Conservation (phyloP, 2,797 vertebrate species). For the Menidia menidia region DNA sequence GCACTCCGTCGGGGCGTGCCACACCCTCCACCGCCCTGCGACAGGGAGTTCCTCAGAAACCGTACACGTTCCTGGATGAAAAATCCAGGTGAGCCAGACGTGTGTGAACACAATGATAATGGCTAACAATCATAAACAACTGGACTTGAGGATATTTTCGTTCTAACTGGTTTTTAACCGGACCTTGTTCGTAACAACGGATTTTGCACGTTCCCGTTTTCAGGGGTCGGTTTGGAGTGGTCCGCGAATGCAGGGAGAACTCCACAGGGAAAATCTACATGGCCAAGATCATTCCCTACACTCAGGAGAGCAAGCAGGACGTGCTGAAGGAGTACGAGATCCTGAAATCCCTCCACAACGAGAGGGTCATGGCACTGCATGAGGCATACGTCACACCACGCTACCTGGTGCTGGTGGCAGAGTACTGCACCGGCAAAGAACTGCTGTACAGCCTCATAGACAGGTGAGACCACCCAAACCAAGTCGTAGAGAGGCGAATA, state of each 20-base stretch:
- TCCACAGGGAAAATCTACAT: slow-evolving; percentile 90
- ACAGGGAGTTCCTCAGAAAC: slow-evolving; percentile 94
- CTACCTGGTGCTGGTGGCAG: slow-evolving; percentile 94
- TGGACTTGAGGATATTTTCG: neutral
- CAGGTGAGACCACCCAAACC: slow-evolving; percentile 50
- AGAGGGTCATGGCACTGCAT: slow-evolving; percentile 92
- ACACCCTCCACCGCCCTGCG: slow-evolving; percentile 77
- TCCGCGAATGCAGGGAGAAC: slow-evolving; percentile 93
- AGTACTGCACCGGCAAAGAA: slow-evolving; percentile 92
- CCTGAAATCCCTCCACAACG: slow-evolving; percentile 89
- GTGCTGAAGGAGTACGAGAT: slow-evolving; percentile 94
- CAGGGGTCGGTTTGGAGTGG: slow-evolving; percentile 93
- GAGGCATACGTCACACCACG: slow-evolving; percentile 96
- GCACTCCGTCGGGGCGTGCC: slow-evolving; percentile 64
- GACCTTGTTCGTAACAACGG: neutral
- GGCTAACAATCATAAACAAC: no score
- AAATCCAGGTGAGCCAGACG: slow-evolving; percentile 87
- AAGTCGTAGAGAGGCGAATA: no score
- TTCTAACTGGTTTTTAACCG: neutral
- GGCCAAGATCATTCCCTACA: slow-evolving; percentile 94
- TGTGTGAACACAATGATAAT: neutral
- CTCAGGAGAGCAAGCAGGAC: slow-evolving; percentile 85
- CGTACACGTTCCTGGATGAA: slow-evolving; percentile 96
- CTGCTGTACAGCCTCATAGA: slow-evolving; percentile 92
- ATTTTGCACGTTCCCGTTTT: neutral